Percentiles rank a stretch among this genome's conserved stretches.
Evolutionary conservation across 2,113 vertebrate species (phyloP).

Genomic region (Dipodomys ordii): DNA sequence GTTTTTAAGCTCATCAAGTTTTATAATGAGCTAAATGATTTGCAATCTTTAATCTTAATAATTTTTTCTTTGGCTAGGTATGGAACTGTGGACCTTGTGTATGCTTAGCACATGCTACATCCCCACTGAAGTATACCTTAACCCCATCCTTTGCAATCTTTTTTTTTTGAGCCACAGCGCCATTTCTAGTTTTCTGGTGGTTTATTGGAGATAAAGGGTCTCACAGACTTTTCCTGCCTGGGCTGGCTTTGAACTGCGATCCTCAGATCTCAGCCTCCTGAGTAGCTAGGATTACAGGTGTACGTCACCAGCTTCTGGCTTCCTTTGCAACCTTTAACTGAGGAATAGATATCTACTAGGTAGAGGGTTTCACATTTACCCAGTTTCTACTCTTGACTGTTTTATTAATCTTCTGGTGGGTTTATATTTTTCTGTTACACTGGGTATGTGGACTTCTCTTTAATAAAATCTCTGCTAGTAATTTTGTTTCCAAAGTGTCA

Average conservation of each 20-base stretch:
- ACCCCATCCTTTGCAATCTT: not conserved
- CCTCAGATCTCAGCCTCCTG: no score
- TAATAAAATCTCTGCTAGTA: not conserved
- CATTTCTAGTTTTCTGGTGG: no score
- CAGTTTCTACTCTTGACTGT: not conserved
- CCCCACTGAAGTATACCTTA: not conserved
- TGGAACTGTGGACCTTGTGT: not conserved
- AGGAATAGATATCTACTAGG: not conserved
- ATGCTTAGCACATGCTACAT: not conserved
- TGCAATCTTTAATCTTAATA: not conserved
- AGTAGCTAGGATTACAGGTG: no score
- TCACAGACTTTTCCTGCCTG: no score
- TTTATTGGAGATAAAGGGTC: no score
- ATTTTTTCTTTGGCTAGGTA: not conserved
- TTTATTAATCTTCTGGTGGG: not conserved
- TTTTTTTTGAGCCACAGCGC: no score
- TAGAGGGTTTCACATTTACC: not conserved
- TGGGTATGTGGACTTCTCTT: not conserved
- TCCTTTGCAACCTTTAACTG: not conserved
- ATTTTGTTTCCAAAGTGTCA: not conserved
- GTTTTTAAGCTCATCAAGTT: no score
- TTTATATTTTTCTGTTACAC: not conserved
- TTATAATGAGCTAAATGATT: not conserved
- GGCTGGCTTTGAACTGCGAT: no score
- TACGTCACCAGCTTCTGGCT: no score